phyloP scores from a whole-genome alignment of 2,113 vertebrate species.

The Aegotheles bennettii region DNA sequence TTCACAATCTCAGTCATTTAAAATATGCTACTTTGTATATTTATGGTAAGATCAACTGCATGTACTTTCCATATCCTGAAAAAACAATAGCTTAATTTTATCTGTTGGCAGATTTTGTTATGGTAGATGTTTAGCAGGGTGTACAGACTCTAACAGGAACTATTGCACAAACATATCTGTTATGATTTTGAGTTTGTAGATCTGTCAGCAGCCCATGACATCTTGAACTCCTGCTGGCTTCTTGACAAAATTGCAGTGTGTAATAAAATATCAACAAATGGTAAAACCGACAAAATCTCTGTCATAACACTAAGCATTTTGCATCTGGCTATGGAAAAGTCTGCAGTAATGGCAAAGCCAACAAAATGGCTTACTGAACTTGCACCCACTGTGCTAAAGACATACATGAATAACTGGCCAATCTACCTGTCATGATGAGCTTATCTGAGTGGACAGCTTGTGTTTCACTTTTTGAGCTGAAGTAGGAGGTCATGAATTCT shows the following conservation, averaged over 20 bases:
- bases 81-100: neutral
- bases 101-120: neutral
- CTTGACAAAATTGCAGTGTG: neutral
- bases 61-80: neutral
- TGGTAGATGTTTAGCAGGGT: neutral
- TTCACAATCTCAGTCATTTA: neutral
- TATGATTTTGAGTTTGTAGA: neutral
- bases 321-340: neutral
- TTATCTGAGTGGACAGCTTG: neutral
- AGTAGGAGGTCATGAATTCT: neutral
- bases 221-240: neutral
- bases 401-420: neutral
- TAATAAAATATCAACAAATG: neutral
- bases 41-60: neutral
- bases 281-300: neutral
- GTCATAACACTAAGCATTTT: neutral
- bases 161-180: neutral
- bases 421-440: neutral
- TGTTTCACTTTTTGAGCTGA: neutral
- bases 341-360: neutral
- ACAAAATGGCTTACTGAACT: neutral
- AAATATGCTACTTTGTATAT: neutral
- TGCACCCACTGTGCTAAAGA: neutral
- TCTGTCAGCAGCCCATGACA: neutral
- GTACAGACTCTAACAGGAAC: neutral